phyloP scores from a whole-genome alignment of 2,888 invertebrate genomes.

The Tetrapedia diversipes region DNA sequence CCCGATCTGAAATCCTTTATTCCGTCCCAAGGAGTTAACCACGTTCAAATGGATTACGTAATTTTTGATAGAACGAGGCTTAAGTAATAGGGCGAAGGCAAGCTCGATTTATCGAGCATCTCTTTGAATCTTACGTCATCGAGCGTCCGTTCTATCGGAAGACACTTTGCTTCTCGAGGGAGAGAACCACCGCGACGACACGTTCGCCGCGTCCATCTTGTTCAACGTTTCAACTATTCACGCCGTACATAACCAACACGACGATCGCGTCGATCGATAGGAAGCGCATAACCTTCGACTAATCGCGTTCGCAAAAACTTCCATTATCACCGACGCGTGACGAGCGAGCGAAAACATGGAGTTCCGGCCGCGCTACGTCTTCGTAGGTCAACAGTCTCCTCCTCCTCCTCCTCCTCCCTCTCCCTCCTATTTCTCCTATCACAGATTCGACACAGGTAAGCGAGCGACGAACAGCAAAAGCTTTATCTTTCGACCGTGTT shows the following conservation, averaged over 20 bases:
- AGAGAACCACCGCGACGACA: no score
- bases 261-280: slow-evolving; percentile 4
- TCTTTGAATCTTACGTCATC: slow-evolving; percentile 12
- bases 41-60: slow-evolving; percentile 25
- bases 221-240: background rate
- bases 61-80: slow-evolving; percentile 3
- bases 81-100: slow-evolving; percentile 17
- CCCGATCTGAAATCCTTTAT: slow-evolving; percentile 7
- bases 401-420: no score
- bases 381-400: no score
- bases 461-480: no score
- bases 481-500: no score
- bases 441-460: no score
- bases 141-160: background rate
- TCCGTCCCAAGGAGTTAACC: slow-evolving; percentile 13
- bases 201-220: background rate
- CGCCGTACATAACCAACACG: background rate
- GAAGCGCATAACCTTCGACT: slow-evolving; percentile 34
- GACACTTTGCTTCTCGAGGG: background rate
- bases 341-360: slow-evolving; percentile 9
- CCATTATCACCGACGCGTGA: slow-evolving; percentile 10
- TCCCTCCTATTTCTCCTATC: no score
- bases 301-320: slow-evolving; percentile 24
- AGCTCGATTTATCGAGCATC: slow-evolving; percentile 1
- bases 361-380: no score